Conservation (phyloP, 1,140 invertebrate genomes). For the Drosophila ohnishii region DNA sequence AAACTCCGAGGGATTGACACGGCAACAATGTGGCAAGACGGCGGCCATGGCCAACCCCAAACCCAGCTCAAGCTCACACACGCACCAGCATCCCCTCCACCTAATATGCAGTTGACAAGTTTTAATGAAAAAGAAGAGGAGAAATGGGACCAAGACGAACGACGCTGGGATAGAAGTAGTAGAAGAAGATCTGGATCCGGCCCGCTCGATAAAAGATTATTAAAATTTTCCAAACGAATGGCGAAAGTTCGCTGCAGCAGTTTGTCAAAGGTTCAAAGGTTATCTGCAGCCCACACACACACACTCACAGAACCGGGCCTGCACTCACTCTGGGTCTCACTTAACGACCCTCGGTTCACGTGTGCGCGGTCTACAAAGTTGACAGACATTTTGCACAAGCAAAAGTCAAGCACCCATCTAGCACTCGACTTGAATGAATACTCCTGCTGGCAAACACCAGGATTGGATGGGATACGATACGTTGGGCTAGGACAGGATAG, state of each 20-base stretch:
- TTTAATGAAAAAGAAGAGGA: conserved; percentile 53
- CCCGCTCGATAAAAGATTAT: conserved; percentile 74
- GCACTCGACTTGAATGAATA: conserved; percentile 39
- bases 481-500: not conserved
- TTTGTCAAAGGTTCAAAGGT: conserved; percentile 70
- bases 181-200: conserved; percentile 36
- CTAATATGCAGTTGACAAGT: conserved; percentile 57
- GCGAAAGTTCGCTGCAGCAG: conserved; percentile 63
- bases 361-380: conserved; percentile 59
- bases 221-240: conserved; percentile 77
- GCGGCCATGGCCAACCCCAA: conserved; percentile 7
- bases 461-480: not conserved
- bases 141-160: conserved; percentile 29
- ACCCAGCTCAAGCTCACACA: conserved; percentile 1
- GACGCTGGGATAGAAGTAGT: conserved; percentile 17
- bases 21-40: conserved; percentile 62
- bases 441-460: not conserved
- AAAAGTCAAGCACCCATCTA: conserved; percentile 48
- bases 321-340: conserved; percentile 30
- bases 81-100: conserved; percentile 10
- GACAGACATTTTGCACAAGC: conserved; percentile 56
- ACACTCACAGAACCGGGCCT: not conserved
- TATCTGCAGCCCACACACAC: conserved; percentile 40
- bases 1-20: conserved; percentile 56
- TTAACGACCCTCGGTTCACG: conserved; percentile 31